A percentile compares a stretch with the other conserved stretches of the same genome.
phyloP scores from a whole-genome alignment of 2,888 invertebrate species.

The Monoplex corrugatus region DNA sequence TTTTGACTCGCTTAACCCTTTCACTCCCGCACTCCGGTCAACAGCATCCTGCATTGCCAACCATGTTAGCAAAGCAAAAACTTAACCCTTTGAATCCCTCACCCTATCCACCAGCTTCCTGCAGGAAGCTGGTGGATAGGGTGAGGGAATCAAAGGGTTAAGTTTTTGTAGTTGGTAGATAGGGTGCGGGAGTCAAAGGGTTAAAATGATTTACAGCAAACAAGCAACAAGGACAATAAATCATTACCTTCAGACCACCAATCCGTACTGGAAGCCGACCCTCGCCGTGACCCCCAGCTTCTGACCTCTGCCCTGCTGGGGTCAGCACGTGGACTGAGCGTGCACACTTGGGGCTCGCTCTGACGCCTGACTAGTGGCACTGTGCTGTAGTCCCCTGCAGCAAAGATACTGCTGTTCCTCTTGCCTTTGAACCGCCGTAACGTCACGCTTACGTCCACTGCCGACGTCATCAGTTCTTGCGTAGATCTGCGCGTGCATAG shows the following conservation, averaged over 20 bases:
- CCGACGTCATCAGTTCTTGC: slow-evolving; percentile 37
- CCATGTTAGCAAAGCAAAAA: too few relatives aligned
- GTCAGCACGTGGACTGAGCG: background rate
- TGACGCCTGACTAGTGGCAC: slow-evolving; percentile 42
- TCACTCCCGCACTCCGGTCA: too few relatives aligned
- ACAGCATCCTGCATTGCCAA: too few relatives aligned
- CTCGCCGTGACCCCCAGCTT: background rate
- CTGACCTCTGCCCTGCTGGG: too few relatives aligned
- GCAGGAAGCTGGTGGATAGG: too few relatives aligned
- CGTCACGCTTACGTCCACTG: slow-evolving; percentile 15
- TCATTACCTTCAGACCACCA: slow-evolving; percentile 32
- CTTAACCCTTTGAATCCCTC: too few relatives aligned
- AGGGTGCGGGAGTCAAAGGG: too few relatives aligned
- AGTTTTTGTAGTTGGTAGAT: too few relatives aligned
- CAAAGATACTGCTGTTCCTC: background rate
- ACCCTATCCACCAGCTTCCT: too few relatives aligned
- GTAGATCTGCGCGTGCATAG: background rate
- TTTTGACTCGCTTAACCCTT: too few relatives aligned
- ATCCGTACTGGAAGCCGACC: slow-evolving; percentile 18
- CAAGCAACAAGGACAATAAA: background rate
- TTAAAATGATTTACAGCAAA: too few relatives aligned
- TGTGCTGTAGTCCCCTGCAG: background rate
- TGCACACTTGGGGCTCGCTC: slow-evolving; percentile 47
- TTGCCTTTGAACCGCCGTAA: background rate
- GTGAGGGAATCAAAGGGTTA: too few relatives aligned